A percentile compares a stretch with the other conserved stretches of the same genome.
phyloP scores from a whole-genome alignment of 2,797 vertebrate species.

The Sylvilagus floridanus region DNA sequence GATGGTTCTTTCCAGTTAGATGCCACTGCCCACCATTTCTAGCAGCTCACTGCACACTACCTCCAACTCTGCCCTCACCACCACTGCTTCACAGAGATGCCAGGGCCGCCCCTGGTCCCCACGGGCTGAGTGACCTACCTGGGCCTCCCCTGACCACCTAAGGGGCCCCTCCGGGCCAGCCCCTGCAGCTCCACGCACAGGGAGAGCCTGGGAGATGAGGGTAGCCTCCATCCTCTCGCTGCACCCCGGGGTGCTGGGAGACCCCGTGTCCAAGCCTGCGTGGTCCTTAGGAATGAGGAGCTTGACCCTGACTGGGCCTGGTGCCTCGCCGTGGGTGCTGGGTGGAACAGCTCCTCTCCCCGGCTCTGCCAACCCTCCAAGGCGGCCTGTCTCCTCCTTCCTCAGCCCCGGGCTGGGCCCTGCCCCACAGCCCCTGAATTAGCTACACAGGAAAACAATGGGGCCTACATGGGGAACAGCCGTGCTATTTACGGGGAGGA shows the following conservation, averaged over 20 bases:
- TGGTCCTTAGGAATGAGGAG: neutral
- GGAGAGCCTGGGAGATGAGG: neutral
- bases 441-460: constrained; percentile 47
- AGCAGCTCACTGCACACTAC: no score
- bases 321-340: neutral
- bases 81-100: accelerated
- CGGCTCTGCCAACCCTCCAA: neutral
- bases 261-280: neutral
- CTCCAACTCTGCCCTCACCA: accelerated
- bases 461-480: constrained; percentile 67
- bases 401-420: neutral
- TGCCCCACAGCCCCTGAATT: neutral
- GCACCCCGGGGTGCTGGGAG: neutral
- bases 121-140: accelerated
- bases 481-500: constrained; percentile 63
- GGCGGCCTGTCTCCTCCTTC: neutral
- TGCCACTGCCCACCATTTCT: no score
- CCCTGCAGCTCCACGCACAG: neutral
- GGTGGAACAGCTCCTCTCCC: neutral
- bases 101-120: accelerated
- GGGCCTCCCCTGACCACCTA: neutral
- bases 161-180: neutral
- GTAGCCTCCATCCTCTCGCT: accelerated
- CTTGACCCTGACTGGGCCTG: neutral
- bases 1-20: no score